Evolutionary conservation across 1,140 invertebrate species (phyloP).

Genomic region (Polyergus mexicanus): DNA sequence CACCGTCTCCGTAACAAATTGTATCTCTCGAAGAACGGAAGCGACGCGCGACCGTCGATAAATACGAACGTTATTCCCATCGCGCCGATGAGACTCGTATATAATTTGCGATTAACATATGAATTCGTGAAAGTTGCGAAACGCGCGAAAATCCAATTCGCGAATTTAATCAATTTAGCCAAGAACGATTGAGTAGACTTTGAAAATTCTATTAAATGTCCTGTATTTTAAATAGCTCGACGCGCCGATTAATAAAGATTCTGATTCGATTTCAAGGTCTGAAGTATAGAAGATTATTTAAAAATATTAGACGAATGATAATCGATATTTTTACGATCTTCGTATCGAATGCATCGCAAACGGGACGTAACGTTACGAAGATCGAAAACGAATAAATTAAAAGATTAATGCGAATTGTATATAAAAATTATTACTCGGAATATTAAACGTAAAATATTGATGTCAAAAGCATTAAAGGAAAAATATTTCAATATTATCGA

Average conservation of each 20-base stretch:
- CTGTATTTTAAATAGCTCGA: slow-evolving; percentile 25
- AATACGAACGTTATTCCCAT: slow-evolving; percentile 13
- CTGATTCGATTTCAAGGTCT: not conserved
- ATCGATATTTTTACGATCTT: not conserved
- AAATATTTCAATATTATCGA: slow-evolving; percentile 7
- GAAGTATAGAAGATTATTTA: not conserved
- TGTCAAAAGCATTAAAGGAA: not conserved
- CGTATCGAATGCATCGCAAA: not conserved
- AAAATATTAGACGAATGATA: not conserved
- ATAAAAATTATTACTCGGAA: not conserved
- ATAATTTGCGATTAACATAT: slow-evolving; percentile 41
- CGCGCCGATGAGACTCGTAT: not conserved
- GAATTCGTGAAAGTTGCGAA: slow-evolving; percentile 37
- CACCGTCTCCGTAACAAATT: slow-evolving; percentile 31
- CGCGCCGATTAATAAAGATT: slow-evolving; percentile 35
- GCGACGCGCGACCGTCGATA: slow-evolving; percentile 25
- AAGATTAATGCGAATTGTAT: not conserved
- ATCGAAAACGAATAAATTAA: not conserved
- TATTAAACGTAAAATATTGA: not conserved
- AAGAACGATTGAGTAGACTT: slow-evolving; percentile 22
- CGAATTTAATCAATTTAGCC: slow-evolving; percentile 20
- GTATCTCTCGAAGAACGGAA: not conserved
- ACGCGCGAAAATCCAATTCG: not conserved
- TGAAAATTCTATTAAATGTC: slow-evolving; percentile 32
- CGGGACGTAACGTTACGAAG: not conserved